These are phyloP conservation scores for Polylopha cassiicola DNA, from an alignment of 2,888 invertebrate genomes.

Conservation along the genomic window DNA sequence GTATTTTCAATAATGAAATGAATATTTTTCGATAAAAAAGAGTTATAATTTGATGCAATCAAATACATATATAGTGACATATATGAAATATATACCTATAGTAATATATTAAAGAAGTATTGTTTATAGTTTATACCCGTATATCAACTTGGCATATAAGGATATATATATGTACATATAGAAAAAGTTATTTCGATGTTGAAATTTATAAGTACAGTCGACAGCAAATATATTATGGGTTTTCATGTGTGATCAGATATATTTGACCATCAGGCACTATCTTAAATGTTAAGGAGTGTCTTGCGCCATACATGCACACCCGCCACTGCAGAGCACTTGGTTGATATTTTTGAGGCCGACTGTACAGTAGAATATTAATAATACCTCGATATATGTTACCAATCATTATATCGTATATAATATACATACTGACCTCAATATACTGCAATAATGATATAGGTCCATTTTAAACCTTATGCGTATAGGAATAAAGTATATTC, in stretches of 20 bases:
- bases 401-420: conserved; percentile 22
- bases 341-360: too few species aligned
- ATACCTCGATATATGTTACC: conserved; percentile 62
- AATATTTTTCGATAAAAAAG: conserved; percentile 11
- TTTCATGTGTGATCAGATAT: too few species aligned
- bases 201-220: conserved; percentile 48
- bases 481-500: too few species aligned
- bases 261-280: too few species aligned
- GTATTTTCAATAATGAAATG: conserved; percentile 15
- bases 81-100: conserved; percentile 18
- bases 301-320: too few species aligned
- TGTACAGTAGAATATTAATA: conserved; percentile 34
- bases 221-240: too few species aligned
- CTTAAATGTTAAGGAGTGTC: too few species aligned
- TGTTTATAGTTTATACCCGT: conserved; percentile 11
- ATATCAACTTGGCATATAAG: conserved; percentile 12
- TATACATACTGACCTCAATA: not conserved
- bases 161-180: conserved; percentile 29
- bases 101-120: conserved; percentile 22
- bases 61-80: conserved; percentile 4
- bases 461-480: too few species aligned
- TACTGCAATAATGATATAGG: too few species aligned
- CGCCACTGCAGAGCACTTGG: too few species aligned
- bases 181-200: conserved; percentile 33
- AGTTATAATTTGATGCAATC: conserved; percentile 1